phyloP scores from a whole-genome alignment of 30 jellyfish, hydroid and myxozoan genomes.

The Turritopsis rubra region DNA sequence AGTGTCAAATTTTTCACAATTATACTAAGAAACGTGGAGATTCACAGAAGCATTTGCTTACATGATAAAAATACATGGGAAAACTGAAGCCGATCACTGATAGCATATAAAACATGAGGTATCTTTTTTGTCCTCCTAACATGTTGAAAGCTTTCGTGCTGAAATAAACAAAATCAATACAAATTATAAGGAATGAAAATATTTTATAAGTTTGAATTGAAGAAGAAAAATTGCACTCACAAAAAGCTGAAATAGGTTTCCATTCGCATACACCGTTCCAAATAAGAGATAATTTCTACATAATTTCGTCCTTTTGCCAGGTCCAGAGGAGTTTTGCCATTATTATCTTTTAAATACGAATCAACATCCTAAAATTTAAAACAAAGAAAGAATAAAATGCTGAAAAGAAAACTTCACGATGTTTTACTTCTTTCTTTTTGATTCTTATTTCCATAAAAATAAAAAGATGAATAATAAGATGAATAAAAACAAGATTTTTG shows the following conservation, averaged over 20 bases:
- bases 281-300: slow-evolving; percentile 41
- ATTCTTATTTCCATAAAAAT: background rate
- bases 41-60: slow-evolving; percentile 25
- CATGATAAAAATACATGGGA: slow-evolving; percentile 88
- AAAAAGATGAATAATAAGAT: background rate
- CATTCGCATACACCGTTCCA: slow-evolving; percentile 49
- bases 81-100: slow-evolving; percentile 61
- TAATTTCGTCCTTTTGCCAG: slow-evolving; percentile 92
- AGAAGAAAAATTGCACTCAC: slow-evolving; percentile 28
- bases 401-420: background rate
- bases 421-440: background rate
- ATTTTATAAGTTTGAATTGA: background rate
- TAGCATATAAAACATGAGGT: slow-evolving; percentile 48
- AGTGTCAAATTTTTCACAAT: background rate
- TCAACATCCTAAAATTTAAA: slow-evolving; percentile 75
- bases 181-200: background rate
- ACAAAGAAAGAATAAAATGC: background rate
- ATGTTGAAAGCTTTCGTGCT: slow-evolving; percentile 51
- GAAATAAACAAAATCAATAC: slow-evolving; percentile 18
- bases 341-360: slow-evolving; percentile 58
- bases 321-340: slow-evolving; percentile 86
- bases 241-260: slow-evolving; percentile 58
- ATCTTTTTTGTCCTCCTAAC: slow-evolving; percentile 58
- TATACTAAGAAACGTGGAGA: background rate
- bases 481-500: background rate